Evolutionary conservation across 1,140 invertebrate species (phyloP), one percentile per base, ranked within the genome.

Genomic region (Onthophagus taurus): DNA sequence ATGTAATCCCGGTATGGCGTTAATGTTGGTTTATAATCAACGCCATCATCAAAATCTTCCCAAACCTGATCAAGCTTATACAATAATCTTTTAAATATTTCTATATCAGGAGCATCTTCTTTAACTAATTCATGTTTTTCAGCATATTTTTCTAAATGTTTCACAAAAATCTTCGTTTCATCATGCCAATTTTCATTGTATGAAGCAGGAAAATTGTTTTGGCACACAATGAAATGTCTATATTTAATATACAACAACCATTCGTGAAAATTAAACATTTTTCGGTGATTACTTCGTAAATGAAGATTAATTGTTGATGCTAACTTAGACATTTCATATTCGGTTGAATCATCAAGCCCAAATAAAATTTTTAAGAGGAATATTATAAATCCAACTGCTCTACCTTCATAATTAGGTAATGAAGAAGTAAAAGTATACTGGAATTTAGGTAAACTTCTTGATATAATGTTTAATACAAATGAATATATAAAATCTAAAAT

Each of bases 221-320:
- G 61, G 0, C 59, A 48, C 2, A 81, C 47, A 26, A 78, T 57
- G 2, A 58, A 47, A 38, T 71, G 70, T 4, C 80, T 67, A 54
- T 76, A 72, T 47, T 75, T 71, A 2, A 81, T 71, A 51, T 71
- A 78, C 26, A 69, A 50, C 47, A 78, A 69, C 80, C 80, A 83
- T 18, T 79, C 70, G 8, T 64, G 58, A 52, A 75, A 75, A 38
- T 71, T 72, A 53, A 82, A 82, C 12, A 80, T 64, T 31, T 64
- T 63, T 2, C 2, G 57, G 26, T n/a, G 6, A 34, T 18, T 38
- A 21, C 48, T 50, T 46, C 58, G 69, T 51, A 23, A 24, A 20
- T 24, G 2, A 11, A 13, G 16, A 58, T 78, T 71, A 8, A 76
- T 65, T 42, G 62, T 58, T 4, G 61, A 55, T 0, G 72, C 68